These are phyloP conservation scores for Pantherophis alleghaniensis DNA, from an alignment of 2,797 vertebrate species.

Conservation along the genomic window DNA sequence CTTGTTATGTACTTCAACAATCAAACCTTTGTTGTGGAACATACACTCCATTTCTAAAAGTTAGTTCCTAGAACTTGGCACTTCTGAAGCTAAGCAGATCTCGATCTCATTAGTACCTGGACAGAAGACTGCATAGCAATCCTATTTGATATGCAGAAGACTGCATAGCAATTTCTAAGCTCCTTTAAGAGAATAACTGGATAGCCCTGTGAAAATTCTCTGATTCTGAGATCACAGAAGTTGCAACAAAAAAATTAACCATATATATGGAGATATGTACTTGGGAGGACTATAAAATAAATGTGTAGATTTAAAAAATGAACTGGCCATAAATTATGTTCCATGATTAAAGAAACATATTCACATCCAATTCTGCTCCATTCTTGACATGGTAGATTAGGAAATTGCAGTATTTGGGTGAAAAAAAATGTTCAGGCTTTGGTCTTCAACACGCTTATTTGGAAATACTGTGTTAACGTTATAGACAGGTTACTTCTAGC, in stretches of 20 bases:
- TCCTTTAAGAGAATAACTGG: not conserved
- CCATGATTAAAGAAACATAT: not conserved
- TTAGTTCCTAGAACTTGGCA: not conserved
- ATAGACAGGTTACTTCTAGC: not conserved
- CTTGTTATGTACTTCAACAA: not conserved
- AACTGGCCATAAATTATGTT: not conserved
- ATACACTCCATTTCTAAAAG: not conserved
- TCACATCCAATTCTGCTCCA: not conserved
- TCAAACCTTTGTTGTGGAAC: not conserved
- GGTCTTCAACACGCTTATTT: not conserved
- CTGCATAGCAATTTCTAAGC: not conserved
- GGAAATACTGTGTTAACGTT: not conserved
- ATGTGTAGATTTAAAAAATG: not conserved
- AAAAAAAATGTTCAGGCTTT: not conserved
- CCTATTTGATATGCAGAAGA: not conserved
- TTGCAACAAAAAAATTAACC: not conserved
- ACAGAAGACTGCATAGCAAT: not conserved
- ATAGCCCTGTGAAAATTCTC: not conserved
- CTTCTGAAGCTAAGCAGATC: not conserved
- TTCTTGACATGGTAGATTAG: not conserved
- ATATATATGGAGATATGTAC: not conserved
- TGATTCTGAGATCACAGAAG: slow-evolving; percentile 1
- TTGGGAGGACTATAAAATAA: not conserved
- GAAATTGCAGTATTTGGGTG: not conserved
- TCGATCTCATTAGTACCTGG: not conserved